These are phyloP conservation scores for Pharmacophagus antenor DNA, from an alignment of 2,888 invertebrate species.

Conservation along the genomic window DNA sequence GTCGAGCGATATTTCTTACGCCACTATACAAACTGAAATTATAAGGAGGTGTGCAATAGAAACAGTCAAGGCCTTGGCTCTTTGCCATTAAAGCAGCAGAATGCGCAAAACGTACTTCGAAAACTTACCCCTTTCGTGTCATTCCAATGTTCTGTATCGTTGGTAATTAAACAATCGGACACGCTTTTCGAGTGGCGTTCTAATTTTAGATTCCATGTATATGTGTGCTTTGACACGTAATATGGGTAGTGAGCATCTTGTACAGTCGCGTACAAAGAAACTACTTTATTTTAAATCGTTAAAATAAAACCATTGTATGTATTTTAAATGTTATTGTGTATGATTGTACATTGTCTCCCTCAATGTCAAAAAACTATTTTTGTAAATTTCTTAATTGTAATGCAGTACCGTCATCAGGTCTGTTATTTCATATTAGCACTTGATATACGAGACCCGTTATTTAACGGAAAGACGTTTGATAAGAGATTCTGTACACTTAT, in stretches of 20 bases:
- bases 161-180: constrained; percentile 20
- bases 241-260: background rate
- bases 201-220: background rate
- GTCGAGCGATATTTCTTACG: constrained; percentile 29
- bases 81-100: constrained; percentile 26
- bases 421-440: too few relatives aligned
- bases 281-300: background rate
- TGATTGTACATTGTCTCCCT: background rate
- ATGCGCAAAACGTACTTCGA: constrained; percentile 24
- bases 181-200: constrained; percentile 8
- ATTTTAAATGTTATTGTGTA: background rate
- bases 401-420: background rate
- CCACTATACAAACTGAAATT: constrained; percentile 25
- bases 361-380: constrained; percentile 1
- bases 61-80: constrained; percentile 29
- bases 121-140: constrained; percentile 24
- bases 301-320: background rate
- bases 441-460: too few relatives aligned
- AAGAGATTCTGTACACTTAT: too few relatives aligned
- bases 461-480: too few relatives aligned
- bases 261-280: constrained; percentile 8
- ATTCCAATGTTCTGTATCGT: constrained; percentile 1
- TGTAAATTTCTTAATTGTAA: background rate
- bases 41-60: constrained; percentile 29
- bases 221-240: background rate